Evolutionary conservation across 1,140 invertebrate species (phyloP), one percentile per base, ranked within the genome.

Genomic region (Zaprionus ghesquierei): DNA sequence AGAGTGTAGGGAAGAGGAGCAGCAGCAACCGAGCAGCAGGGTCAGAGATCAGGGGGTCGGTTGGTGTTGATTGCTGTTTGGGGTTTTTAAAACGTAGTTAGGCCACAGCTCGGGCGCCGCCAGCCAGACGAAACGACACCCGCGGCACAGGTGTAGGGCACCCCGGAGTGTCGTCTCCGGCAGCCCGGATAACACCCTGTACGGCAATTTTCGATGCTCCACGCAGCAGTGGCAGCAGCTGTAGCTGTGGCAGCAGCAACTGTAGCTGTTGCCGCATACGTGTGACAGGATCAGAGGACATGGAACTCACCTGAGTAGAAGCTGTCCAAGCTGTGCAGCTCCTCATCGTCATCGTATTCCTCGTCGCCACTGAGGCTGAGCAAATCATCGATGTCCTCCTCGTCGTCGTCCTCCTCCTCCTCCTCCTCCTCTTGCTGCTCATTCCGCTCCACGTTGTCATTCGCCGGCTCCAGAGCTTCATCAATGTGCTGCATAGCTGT

Each of bases 11-110:
- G 46, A 2, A 6, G 20, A 25, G 12, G 12, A 13, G 22, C 9
- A 2, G n/a, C 13, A 3, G 13, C 4, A 3, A 25, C 1, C 0
- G 2, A 8, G 23, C 2, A 8, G 6, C 0, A 8, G 46, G 31
- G 46, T 15, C 46, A 50, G 46, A 23, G 18, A 18, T 23, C 18
- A 54, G 54, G 59, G 38, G 56, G 51, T 25, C 1, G n/a, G 59
- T 75, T 91, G 90, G 90, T 91, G 90, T 91, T 91, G 90, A 92
- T 90, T 92, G 90, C 89, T 92, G 90, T 92, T 92, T 90, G 90
- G 90, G 90, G 90, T 92, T 92, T 92, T 92, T 92, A 92, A 92
- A 92, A 89, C 78, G 86, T 89, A 92, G 90, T 92, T 92, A 92
- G 90, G 82, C 89, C 31, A 51, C 84, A 85, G 46, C 85, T 77